Base-by-base conservation (phyloP, 2,113 vertebrate species). In the Tor tambroides region DNA sequence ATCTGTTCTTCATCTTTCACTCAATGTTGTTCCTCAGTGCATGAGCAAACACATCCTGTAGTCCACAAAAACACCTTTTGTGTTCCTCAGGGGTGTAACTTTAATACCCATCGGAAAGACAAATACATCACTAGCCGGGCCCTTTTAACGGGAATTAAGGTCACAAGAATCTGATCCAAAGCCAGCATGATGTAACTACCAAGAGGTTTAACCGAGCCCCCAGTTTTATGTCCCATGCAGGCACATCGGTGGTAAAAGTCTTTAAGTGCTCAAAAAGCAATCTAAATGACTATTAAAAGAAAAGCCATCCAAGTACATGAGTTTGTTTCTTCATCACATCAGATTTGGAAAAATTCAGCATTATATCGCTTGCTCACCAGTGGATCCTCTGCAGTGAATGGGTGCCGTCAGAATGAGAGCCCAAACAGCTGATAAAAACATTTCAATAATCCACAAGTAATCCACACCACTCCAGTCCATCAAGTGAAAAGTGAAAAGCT, bases 11-110 rank as follows among this genome's bases (percentile, higher is more conserved):
- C 30, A 75, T 74, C 32, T 84, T 84, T 74, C 19, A 72, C 23
- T 72, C 21, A 35, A 0, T 56, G 69, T 74, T 84, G 46, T 72
- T 74, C 23, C n/a, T 84, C 9, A 17, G 30, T 5, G 46, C 82
- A 84, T 26, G 7, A 75, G 83, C 67, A 84, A 84, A 87, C 54
- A 85, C 74, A 83, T 49, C 51, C 71, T 67, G 69, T 19, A 51
- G 80, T 87, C 69, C 69, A 76, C 41, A 77, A 83, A 49, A 83
- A 83, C 54, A 87, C 19, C 11, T 41, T 81, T 32, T 80, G 61
- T 81, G 65, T 63, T 71, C 28, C 63, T 56, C 83, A 84, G 83
- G 83, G 83, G 83, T 75, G 83, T 84, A 84, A 84, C 83, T 74
- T 54, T 84, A 75, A 59, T 28, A 84, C 46, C 63, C 69, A 41